These are phyloP conservation scores for Cepphus grylle DNA, from an alignment of 2,113 vertebrate species.

Conservation along the genomic window DNA sequence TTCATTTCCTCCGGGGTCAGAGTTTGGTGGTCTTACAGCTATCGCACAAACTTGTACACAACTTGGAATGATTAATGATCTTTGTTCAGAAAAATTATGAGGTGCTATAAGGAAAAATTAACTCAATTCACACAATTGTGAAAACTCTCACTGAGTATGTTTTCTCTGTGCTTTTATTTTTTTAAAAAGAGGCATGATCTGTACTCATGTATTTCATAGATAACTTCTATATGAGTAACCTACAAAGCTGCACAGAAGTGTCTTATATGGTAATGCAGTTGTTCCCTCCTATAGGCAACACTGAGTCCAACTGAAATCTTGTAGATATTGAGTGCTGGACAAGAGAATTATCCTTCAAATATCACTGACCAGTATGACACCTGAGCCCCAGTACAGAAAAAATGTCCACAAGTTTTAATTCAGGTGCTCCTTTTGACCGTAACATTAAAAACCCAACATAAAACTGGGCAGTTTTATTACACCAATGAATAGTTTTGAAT, in stretches of 20 bases:
- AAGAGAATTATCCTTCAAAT: not conserved
- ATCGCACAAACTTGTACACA: constrained; percentile 43
- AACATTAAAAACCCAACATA: not conserved
- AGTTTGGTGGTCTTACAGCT: constrained; percentile 65
- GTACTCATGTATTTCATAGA: not conserved
- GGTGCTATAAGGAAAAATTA: constrained; percentile 64
- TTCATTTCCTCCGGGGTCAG: constrained; percentile 68
- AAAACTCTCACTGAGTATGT: not conserved
- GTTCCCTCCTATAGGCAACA: not conserved
- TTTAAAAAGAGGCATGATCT: not conserved
- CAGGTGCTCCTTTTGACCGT: not conserved
- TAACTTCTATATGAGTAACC: not conserved
- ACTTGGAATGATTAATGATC: constrained; percentile 66
- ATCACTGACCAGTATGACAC: not conserved
- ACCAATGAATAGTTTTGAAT: not conserved
- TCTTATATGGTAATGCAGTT: not conserved
- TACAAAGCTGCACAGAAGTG: not conserved
- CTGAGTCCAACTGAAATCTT: not conserved
- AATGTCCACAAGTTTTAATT: not conserved
- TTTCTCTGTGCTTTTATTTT: not conserved
- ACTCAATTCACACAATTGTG: constrained; percentile 58
- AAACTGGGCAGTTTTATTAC: not conserved
- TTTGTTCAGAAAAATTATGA: constrained; percentile 64
- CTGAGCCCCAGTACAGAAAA: not conserved
- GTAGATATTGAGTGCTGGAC: not conserved